Percentiles rank a stretch among this genome's conserved stretches.
Conservation (phyloP, 2,797 vertebrate species). For the Eidolon dupreanum region DNA sequence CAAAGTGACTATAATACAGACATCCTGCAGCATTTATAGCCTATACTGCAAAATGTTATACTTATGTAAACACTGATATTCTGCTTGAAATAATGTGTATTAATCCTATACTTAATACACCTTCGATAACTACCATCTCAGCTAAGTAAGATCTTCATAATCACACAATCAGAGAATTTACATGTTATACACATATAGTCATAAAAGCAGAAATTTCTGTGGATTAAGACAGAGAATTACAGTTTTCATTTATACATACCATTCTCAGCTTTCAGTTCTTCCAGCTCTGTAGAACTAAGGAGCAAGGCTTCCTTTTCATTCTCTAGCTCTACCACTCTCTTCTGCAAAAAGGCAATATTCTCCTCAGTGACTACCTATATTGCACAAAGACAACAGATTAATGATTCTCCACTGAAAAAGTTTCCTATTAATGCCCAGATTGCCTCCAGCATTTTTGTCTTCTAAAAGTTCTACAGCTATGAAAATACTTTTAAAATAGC, state of each 20-base stretch:
- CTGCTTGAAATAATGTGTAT: background rate
- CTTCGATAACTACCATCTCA: background rate
- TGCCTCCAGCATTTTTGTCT: background rate
- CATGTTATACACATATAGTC: background rate
- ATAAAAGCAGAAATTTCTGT: background rate
- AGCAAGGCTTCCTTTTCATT: slow-evolving; percentile 66
- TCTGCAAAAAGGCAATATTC: slow-evolving; percentile 64
- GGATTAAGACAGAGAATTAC: background rate
- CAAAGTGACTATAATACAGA: slow-evolving; percentile 31
- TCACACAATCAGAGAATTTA: background rate
- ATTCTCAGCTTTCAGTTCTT: slow-evolving; percentile 73
- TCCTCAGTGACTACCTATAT: slow-evolving; percentile 77
- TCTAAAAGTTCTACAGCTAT: slow-evolving; percentile 3
- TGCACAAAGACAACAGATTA: slow-evolving; percentile 54
- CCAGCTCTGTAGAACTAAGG: slow-evolving; percentile 58
- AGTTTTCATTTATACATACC: slow-evolving; percentile 62
- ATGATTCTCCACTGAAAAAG: slow-evolving; percentile 10
- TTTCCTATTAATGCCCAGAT: background rate
- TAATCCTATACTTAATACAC: background rate
- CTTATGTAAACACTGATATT: background rate
- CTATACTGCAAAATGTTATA: background rate
- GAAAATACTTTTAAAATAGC: slow-evolving; percentile 52
- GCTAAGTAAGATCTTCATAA: background rate
- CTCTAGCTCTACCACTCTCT: slow-evolving; percentile 69
- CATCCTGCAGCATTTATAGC: background rate